Evolutionary conservation across 2,888 invertebrate genomes (phyloP).

Genomic region (Hirtodrosophila confusa): DNA sequence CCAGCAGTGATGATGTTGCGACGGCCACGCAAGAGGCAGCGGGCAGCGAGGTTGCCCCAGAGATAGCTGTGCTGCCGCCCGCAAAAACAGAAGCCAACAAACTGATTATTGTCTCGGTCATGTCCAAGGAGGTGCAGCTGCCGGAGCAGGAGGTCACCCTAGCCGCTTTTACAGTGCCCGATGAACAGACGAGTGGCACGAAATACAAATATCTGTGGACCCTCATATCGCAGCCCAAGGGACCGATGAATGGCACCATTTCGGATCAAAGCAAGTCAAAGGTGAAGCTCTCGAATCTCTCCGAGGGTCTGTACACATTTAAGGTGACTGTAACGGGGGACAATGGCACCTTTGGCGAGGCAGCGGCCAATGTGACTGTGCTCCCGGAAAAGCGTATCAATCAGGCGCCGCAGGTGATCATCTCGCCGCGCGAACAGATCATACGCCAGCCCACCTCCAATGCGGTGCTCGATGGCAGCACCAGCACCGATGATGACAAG

Average conservation of each 20-base stretch:
- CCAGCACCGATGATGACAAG: slow-evolving; percentile 91
- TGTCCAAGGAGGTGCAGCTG: slow-evolving; percentile 91
- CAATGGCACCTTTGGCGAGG: slow-evolving; percentile 90
- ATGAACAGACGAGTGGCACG: slow-evolving; percentile 87
- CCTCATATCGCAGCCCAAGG: slow-evolving; percentile 92
- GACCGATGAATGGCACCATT: slow-evolving; percentile 90
- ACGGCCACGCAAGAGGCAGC: slow-evolving; percentile 30
- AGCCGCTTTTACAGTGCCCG: slow-evolving; percentile 92
- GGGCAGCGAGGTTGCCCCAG: slow-evolving; percentile 39
- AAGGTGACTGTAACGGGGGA: slow-evolving; percentile 92
- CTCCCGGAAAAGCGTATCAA: slow-evolving; percentile 93
- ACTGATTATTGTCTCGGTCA: slow-evolving; percentile 89
- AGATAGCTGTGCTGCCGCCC: slow-evolving; percentile 29
- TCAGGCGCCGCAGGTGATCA: slow-evolving; percentile 92
- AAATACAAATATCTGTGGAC: slow-evolving; percentile 96
- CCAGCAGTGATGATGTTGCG: slow-evolving; percentile 27
- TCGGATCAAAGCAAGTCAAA: slow-evolving; percentile 93
- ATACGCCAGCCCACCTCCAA: slow-evolving; percentile 95
- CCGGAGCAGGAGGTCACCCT: slow-evolving; percentile 94
- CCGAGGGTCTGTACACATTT: slow-evolving; percentile 94
- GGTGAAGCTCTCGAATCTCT: slow-evolving; percentile 92
- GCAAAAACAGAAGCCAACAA: slow-evolving; percentile 85
- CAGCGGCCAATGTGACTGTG: slow-evolving; percentile 95
- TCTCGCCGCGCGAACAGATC: slow-evolving; percentile 93
- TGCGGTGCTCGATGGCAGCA: slow-evolving; percentile 95